These are phyloP conservation scores for Zeus faber DNA, from an alignment of 2,113 vertebrate species.

Conservation along the genomic window DNA sequence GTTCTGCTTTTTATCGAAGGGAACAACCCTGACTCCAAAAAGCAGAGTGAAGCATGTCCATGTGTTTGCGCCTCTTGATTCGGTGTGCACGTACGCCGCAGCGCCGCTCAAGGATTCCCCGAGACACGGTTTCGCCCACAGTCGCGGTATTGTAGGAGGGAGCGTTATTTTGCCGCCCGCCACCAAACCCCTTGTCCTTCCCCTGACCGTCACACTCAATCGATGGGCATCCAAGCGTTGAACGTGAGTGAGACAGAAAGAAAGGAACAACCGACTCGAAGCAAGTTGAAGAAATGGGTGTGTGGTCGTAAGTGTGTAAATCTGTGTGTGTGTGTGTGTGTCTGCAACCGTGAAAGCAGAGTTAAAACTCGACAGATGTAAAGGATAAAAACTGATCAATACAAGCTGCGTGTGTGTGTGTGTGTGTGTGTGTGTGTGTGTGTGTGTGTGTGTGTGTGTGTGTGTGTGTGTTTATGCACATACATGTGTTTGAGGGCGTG, in stretches of 20 bases:
- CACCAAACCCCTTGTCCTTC: conserved; percentile 1
- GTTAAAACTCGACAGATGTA: not conserved
- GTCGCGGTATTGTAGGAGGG: conserved; percentile 14
- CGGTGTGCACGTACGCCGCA: too few relatives aligned
- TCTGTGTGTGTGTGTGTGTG: not conserved
- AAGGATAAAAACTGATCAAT: conserved; percentile 41
- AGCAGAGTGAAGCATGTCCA: too few relatives aligned
- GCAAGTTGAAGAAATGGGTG: not conserved
- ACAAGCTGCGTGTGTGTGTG: conserved; percentile 2
- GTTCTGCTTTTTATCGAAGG: too few relatives aligned
- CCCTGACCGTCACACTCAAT: conserved; percentile 6
- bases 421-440: conserved; percentile 13
- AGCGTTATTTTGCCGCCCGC: not conserved
- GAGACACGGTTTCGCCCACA: conserved; percentile 3
- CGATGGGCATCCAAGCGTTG: not conserved
- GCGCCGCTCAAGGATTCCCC: not conserved
- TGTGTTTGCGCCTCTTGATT: too few relatives aligned
- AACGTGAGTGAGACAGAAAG: not conserved
- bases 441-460: not conserved
- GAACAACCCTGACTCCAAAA: too few relatives aligned
- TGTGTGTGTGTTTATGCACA: conserved; percentile 1
- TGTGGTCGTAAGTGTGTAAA: not conserved
- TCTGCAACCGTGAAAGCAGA: not conserved
- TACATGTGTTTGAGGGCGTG: not conserved
- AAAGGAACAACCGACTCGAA: not conserved